phyloP scores from a whole-genome alignment of 2,797 vertebrate genomes.

The Oryzias dopingdopingensis region DNA sequence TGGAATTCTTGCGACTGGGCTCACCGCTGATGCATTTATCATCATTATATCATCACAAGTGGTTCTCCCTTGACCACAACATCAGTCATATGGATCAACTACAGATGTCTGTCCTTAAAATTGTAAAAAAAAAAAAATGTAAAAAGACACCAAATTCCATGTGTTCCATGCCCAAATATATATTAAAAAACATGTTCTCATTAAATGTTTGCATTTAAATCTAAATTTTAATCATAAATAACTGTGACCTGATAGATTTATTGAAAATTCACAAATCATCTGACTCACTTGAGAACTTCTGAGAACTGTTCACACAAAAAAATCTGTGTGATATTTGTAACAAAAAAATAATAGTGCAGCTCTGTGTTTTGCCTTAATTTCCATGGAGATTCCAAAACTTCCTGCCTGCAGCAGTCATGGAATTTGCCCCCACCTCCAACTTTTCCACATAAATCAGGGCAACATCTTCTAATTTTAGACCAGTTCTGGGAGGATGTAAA shows the following conservation, averaged over 20 bases:
- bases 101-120: slow-evolving; percentile 26
- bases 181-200: too few relatives aligned
- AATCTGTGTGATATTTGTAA: slow-evolving; percentile 67
- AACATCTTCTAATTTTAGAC: slow-evolving; percentile 60
- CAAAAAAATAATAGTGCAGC: slow-evolving; percentile 69
- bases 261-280: slow-evolving; percentile 26
- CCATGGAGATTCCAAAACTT: slow-evolving; percentile 82
- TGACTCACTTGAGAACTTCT: slow-evolving; percentile 37
- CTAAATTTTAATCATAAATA: slow-evolving; percentile 3
- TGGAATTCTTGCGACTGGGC: slow-evolving; percentile 31
- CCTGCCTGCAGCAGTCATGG: slow-evolving; percentile 72
- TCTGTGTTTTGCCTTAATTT: slow-evolving; percentile 78
- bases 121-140: too few relatives aligned
- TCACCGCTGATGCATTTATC: slow-evolving; percentile 36
- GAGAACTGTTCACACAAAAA: slow-evolving; percentile 50
- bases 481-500: slow-evolving; percentile 48
- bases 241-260: too few relatives aligned
- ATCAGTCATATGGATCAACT: slow-evolving; percentile 26
- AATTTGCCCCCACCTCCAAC: slow-evolving; percentile 67
- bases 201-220: slow-evolving; percentile 11
- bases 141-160: too few relatives aligned
- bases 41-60: slow-evolving; percentile 43
- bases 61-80: slow-evolving; percentile 32
- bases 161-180: too few relatives aligned
- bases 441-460: slow-evolving; percentile 76